phyloP scores from a whole-genome alignment of 2,888 invertebrate species.

The Agrotis puta region DNA sequence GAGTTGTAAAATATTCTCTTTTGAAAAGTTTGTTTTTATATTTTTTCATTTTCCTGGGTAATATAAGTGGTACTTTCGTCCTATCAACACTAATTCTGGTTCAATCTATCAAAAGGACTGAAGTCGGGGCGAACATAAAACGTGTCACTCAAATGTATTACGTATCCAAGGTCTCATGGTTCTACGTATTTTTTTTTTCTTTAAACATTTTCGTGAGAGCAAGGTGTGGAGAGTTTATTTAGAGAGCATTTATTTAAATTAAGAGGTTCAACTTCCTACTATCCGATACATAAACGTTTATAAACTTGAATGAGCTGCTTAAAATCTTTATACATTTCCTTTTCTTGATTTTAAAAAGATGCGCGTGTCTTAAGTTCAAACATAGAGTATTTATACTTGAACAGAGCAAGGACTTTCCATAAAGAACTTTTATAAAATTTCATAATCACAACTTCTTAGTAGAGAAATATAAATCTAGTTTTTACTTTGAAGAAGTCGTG shows the following conservation, averaged over 20 bases:
- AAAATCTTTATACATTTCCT: too few relatives aligned
- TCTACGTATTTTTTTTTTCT: conserved; percentile 29
- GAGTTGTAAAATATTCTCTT: conserved; percentile 36
- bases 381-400: too few relatives aligned
- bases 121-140: conserved; percentile 53
- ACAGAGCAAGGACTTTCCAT: too few relatives aligned
- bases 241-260: conserved; percentile 41
- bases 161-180: conserved; percentile 29
- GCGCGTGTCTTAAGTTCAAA: too few relatives aligned
- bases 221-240: conserved; percentile 35
- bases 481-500: not conserved
- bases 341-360: not conserved
- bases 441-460: not conserved
- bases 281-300: not conserved
- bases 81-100: conserved; percentile 51
- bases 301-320: not conserved
- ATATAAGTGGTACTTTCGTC: conserved; percentile 12
- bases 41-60: conserved; percentile 24
- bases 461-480: not conserved
- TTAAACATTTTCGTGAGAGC: conserved; percentile 27
- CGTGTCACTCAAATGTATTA: conserved; percentile 58
- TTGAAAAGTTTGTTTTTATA: conserved; percentile 6
- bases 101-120: conserved; percentile 52
- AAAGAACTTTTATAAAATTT: too few relatives aligned
- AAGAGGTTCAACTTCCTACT: conserved; percentile 28